Conservation (phyloP, 2,888 invertebrate species). For the Eutolmus rufibarbis region DNA sequence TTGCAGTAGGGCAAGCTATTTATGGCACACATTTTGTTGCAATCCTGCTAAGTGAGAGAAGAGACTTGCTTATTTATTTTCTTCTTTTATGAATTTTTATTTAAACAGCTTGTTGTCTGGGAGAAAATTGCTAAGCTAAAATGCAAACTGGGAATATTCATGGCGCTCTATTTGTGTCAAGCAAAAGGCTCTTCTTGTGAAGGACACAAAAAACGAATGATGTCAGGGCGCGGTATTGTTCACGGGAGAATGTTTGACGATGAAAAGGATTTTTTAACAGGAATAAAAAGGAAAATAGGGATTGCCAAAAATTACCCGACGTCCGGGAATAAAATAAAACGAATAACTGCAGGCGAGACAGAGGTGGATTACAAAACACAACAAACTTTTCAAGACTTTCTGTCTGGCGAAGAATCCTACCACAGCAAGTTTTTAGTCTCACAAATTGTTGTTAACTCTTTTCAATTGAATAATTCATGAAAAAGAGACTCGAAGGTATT, state of each 20-base stretch:
- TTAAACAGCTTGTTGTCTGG: not conserved
- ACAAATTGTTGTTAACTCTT: not conserved
- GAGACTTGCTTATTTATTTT: not conserved
- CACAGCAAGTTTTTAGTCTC: not conserved
- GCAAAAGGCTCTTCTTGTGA: not conserved
- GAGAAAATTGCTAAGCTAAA: not conserved
- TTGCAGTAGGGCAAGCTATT: not conserved
- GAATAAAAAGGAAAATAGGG: not conserved
- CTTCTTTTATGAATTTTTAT: not conserved
- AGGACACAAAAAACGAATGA: not conserved
- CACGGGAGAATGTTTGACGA: not conserved
- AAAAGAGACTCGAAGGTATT: not conserved
- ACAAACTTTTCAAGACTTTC: not conserved
- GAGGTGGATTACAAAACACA: not conserved
- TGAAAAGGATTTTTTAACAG: not conserved
- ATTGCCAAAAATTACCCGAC: not conserved
- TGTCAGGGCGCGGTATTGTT: not conserved
- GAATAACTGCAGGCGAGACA: not conserved
- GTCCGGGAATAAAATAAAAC: not conserved
- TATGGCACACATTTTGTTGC: constrained; percentile 19
- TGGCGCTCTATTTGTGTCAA: not conserved
- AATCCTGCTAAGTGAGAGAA: not conserved
- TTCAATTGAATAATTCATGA: not conserved
- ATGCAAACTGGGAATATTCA: not conserved
- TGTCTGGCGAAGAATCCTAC: not conserved